Conservation (phyloP, 1,140 invertebrate genomes). For the Drosophila mayri region DNA sequence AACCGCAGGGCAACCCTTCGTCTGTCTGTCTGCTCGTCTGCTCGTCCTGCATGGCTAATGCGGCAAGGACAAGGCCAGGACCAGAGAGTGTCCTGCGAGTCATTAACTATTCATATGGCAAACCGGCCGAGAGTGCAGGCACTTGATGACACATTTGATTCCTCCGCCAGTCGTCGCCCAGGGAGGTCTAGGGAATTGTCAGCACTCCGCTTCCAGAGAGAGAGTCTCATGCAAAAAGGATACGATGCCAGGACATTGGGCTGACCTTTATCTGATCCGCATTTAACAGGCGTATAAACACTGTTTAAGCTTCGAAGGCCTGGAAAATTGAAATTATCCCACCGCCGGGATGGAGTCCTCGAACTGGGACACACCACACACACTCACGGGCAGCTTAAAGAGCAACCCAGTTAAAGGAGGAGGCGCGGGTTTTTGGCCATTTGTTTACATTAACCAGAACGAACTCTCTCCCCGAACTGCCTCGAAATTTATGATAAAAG, state of each 20-base stretch:
- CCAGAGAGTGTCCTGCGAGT: constrained; percentile 25
- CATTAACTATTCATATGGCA: constrained; percentile 79
- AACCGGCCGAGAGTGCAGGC: constrained; percentile 14
- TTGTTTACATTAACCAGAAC: constrained; percentile 59
- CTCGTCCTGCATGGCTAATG: constrained; percentile 59
- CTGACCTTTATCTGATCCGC: constrained; percentile 58
- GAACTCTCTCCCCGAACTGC: constrained; percentile 3
- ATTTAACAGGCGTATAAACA: constrained; percentile 71
- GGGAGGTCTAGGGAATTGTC: constrained; percentile 17
- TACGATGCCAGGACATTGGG: background rate
- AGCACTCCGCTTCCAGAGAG: background rate
- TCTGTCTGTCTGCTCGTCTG: background rate
- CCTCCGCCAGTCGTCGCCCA: constrained; percentile 35
- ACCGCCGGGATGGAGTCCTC: constrained; percentile 23
- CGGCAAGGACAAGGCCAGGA: constrained; percentile 47
- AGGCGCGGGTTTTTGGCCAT: constrained; percentile 22
- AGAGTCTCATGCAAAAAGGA: background rate
- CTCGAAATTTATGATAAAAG: constrained; percentile 73
- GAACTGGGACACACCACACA: constrained; percentile 2
- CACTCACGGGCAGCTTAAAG: constrained; percentile 17
- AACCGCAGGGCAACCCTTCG: constrained; percentile 43
- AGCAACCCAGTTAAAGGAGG: background rate
- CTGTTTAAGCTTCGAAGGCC: constrained; percentile 57
- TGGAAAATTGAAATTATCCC: constrained; percentile 66
- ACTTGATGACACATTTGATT: constrained; percentile 62